Percentiles rank a stretch among this genome's conserved stretches.
These are phyloP conservation scores for Catamblyrhynchus diadema DNA, from an alignment of 2,797 vertebrate genomes.

Conservation along the genomic window DNA sequence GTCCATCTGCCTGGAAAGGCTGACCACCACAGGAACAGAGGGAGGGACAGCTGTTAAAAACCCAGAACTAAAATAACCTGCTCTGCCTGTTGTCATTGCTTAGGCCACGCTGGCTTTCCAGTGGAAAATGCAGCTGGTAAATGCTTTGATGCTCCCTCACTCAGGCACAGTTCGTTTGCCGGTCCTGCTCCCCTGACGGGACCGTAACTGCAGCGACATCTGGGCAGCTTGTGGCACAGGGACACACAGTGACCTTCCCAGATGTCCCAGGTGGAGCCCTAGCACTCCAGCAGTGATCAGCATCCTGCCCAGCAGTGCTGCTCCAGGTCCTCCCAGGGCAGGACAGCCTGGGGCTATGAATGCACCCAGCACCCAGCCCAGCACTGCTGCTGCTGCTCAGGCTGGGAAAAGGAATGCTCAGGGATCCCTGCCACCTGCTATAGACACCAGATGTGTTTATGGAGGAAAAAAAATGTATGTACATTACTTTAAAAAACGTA, in stretches of 20 bases:
- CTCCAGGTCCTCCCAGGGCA: fast-evolving
- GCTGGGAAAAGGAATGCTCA: neutral
- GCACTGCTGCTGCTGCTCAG: no score
- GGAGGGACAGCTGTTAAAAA: neutral
- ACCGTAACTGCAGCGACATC: fast-evolving
- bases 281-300: fast-evolving
- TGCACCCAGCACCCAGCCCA: neutral
- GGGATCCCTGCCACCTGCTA: neutral
- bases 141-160: neutral
- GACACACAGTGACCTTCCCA: neutral
- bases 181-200: neutral
- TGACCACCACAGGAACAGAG: neutral
- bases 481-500: neutral
- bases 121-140: neutral
- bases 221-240: neutral
- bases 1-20: neutral
- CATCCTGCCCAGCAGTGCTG: neutral
- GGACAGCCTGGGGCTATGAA: neutral
- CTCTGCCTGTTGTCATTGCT: neutral
- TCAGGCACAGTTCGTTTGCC: fast-evolving
- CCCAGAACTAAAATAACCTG: neutral
- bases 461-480: neutral
- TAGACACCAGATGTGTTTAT: neutral
- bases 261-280: fast-evolving
- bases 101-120: neutral